Conservation (phyloP, 2,113 vertebrate species). For the Channa argus region DNA sequence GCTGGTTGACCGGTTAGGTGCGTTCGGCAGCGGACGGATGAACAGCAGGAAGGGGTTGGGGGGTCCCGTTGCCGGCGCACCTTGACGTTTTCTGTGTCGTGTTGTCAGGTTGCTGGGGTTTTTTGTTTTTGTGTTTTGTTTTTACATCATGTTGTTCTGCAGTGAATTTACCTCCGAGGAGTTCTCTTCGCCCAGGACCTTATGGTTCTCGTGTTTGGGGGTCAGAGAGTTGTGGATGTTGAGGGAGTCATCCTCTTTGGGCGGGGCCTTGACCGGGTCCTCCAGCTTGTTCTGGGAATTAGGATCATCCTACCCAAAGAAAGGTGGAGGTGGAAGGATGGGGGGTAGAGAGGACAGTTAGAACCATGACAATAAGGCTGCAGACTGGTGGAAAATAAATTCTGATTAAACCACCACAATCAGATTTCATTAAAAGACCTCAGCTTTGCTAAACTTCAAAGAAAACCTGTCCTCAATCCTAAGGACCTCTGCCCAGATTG, state of each 20-base stretch:
- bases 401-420: neutral
- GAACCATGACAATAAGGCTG: constrained; percentile 29
- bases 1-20: constrained; percentile 46
- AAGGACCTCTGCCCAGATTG: neutral
- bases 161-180: constrained; percentile 91
- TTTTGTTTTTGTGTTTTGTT: constrained; percentile 33
- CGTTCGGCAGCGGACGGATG: constrained; percentile 42
- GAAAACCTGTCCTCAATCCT: neutral
- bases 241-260: constrained; percentile 94
- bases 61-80: constrained; percentile 57
- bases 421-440: neutral
- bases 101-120: constrained; percentile 51
- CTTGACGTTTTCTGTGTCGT: constrained; percentile 48
- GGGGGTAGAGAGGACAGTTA: constrained; percentile 65
- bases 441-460: too few species aligned
- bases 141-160: constrained; percentile 96
- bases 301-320: constrained; percentile 85
- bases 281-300: constrained; percentile 94
- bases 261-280: constrained; percentile 93
- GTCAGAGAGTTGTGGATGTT: constrained; percentile 96
- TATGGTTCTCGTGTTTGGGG: constrained; percentile 92
- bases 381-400: neutral
- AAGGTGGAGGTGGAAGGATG: constrained; percentile 22
- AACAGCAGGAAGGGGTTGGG: constrained; percentile 22
- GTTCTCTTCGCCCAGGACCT: constrained; percentile 88